A percentile compares a stretch with the other conserved stretches of the same genome.
Conservation (phyloP, 2,888 invertebrate genomes). For the Tipula helvola region DNA sequence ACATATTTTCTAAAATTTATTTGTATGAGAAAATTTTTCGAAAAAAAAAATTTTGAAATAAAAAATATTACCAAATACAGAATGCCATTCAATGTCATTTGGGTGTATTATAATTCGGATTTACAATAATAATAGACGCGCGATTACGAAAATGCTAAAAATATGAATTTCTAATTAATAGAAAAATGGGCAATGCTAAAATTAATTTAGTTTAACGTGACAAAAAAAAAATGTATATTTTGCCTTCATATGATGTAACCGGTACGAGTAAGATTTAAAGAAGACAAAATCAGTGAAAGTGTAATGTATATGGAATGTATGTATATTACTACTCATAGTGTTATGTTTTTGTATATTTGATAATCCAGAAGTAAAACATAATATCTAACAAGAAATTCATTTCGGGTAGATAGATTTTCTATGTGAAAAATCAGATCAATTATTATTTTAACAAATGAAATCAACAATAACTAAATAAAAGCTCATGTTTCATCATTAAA, state of each 20-base stretch:
- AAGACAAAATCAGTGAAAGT: neutral
- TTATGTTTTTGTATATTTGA: neutral
- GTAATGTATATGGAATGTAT: neutral
- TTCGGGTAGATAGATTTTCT: neutral
- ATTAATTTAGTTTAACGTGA: neutral
- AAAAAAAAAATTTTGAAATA: neutral
- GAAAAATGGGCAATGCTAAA: neutral
- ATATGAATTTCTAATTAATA: neutral
- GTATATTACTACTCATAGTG: neutral
- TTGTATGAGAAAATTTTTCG: neutral
- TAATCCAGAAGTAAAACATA: neutral
- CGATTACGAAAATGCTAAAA: neutral
- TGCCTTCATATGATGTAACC: neutral
- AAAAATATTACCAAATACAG: neutral
- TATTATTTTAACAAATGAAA: neutral
- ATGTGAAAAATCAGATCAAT: neutral
- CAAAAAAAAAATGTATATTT: neutral
- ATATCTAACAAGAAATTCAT: neutral
- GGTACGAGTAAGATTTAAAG: neutral
- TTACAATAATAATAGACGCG: neutral
- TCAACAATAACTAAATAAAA: neutral
- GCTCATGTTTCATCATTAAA: neutral
- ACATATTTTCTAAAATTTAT: neutral
- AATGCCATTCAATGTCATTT: neutral
- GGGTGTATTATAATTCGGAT: neutral